Conservation (phyloP, 2,113 vertebrate species). For the Catharus fuscescens region DNA sequence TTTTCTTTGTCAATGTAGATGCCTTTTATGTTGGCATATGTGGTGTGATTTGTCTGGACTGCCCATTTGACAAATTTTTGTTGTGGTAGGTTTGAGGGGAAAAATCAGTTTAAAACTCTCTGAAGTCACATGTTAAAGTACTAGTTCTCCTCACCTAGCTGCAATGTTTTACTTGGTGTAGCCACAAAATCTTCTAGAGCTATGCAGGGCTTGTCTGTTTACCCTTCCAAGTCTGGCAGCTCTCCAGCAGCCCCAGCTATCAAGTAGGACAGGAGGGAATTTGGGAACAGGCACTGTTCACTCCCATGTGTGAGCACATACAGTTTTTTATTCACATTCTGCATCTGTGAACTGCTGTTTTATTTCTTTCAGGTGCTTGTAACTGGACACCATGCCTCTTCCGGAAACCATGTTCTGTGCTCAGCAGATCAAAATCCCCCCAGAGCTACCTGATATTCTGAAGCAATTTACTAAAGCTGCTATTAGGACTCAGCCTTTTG, state of each 20-base stretch:
- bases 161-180: background rate
- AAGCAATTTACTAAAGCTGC: constrained; percentile 95
- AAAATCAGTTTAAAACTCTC: background rate
- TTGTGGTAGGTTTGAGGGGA: background rate
- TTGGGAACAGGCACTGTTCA: background rate
- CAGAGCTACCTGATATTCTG: constrained; percentile 86
- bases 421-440: constrained; percentile 91
- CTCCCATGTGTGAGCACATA: too few relatives aligned
- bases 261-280: accelerated
- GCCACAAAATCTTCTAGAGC: background rate
- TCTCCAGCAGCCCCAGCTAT: background rate
- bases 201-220: accelerated
- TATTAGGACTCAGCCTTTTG: constrained; percentile 88
- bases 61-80: background rate
- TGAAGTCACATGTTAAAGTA: background rate
- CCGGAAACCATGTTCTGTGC: constrained; percentile 88
- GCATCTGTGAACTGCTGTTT: background rate
- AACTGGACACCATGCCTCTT: constrained; percentile 78
- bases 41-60: background rate
- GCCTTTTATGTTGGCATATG: background rate
- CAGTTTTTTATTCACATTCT: background rate
- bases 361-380: background rate
- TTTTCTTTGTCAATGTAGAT: background rate
- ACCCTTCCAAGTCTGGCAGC: background rate
- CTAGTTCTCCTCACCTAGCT: background rate